Conservation (phyloP, 1,140 invertebrate genomes). For the Elymnias hypermnestra region DNA sequence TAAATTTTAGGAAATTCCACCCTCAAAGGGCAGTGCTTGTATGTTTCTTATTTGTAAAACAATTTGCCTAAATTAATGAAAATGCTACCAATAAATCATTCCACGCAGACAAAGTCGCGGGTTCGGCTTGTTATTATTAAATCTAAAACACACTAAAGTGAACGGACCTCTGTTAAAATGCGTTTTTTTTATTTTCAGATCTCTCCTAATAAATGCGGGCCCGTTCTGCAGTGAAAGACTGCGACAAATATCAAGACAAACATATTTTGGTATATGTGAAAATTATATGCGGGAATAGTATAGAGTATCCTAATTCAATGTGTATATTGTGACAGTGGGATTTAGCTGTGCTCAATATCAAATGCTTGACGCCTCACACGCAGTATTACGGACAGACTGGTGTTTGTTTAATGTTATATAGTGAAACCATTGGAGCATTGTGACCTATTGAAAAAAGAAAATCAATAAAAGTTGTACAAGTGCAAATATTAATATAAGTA, state of each 20-base stretch:
- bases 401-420: background rate
- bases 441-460: no score
- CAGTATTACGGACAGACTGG: constrained; percentile 37
- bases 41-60: no score
- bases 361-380: background rate
- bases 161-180: no score
- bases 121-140: no score
- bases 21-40: no score
- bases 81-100: no score
- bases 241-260: constrained; percentile 71
- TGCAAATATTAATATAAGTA: no score
- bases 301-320: constrained; percentile 54
- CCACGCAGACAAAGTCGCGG: background rate
- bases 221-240: constrained; percentile 31
- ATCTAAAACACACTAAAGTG: no score
- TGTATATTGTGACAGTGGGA: constrained; percentile 56
- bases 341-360: constrained; percentile 32
- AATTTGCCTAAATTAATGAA: no score
- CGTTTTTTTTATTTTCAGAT: constrained; percentile 46
- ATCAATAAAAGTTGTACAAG: no score
- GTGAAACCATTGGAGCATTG: background rate
- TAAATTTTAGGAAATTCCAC: no score
- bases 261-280: constrained; percentile 74
- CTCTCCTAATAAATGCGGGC: constrained; percentile 61
- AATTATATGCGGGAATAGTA: constrained; percentile 58